Percentiles rank a stretch among this genome's conserved stretches.
phyloP scores from a whole-genome alignment of 2,797 vertebrate species.

The Pempheris klunzingeri region DNA sequence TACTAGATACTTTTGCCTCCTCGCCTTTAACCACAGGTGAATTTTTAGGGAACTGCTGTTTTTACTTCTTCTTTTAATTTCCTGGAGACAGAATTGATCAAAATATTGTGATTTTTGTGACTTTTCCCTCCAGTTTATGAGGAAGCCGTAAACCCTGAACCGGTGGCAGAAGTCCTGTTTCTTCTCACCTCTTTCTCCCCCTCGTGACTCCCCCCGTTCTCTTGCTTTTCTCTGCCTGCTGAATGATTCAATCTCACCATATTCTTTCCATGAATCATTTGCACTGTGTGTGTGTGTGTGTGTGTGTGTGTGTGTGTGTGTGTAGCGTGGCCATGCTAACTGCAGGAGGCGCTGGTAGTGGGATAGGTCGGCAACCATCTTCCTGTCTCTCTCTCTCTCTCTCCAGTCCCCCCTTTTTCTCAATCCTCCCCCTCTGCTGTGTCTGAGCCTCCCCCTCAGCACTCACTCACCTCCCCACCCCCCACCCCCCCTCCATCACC shows the following conservation, averaged over 20 bases:
- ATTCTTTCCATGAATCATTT: constrained; percentile 35
- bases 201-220: not conserved
- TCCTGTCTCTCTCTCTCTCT: not conserved
- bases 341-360: constrained; percentile 60
- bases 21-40: too few species aligned
- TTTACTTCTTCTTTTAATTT: too few species aligned
- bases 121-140: not conserved
- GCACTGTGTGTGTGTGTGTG: constrained; percentile 4
- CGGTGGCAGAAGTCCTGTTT: not conserved
- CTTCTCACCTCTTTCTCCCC: not conserved
- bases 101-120: not conserved
- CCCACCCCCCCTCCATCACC: not conserved
- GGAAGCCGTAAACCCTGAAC: too few species aligned
- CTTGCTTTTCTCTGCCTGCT: not conserved
- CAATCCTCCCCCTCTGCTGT: constrained; percentile 17
- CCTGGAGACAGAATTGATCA: too few species aligned
- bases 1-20: too few species aligned
- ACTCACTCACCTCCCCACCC: not conserved
- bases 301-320: constrained; percentile 10
- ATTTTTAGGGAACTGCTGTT: not conserved
- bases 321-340: constrained; percentile 28
- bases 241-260: constrained; percentile 38
- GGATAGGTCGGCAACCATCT: constrained; percentile 28
- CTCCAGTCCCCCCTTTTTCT: not conserved
- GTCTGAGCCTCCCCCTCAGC: constrained; percentile 16